phyloP scores from a whole-genome alignment of 2,888 invertebrate genomes.

The Drosophila robusta region DNA sequence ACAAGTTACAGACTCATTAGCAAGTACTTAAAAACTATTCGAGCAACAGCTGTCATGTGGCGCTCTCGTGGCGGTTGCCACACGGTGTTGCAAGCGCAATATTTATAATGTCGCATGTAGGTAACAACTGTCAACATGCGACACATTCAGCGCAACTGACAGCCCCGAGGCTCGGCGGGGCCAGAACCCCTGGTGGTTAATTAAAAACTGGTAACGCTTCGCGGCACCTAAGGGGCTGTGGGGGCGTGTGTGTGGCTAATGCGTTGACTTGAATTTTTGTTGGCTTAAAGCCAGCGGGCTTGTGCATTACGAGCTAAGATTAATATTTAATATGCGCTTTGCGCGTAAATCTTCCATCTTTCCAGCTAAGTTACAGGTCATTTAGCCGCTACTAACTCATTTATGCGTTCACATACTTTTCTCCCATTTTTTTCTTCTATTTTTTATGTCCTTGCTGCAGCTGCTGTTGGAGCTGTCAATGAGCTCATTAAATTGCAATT shows the following conservation, averaged over 20 bases:
- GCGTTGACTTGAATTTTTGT: slow-evolving; percentile 45
- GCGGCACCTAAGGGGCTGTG: slow-evolving; percentile 7
- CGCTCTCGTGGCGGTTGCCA: slow-evolving; percentile 34
- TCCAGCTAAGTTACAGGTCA: slow-evolving; percentile 55
- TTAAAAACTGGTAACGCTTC: slow-evolving; percentile 59
- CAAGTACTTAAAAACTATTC: slow-evolving; percentile 78
- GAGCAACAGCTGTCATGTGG: slow-evolving; percentile 73
- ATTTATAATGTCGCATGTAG: slow-evolving; percentile 68
- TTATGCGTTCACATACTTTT: slow-evolving; percentile 13
- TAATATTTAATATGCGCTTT: slow-evolving; percentile 58
- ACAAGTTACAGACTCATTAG: slow-evolving; percentile 71
- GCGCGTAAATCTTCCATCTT: slow-evolving; percentile 46
- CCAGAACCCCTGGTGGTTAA: slow-evolving; percentile 67
- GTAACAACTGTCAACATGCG: slow-evolving; percentile 78
- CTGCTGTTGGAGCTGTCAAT: slow-evolving; percentile 62
- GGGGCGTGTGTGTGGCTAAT: slow-evolving; percentile 18
- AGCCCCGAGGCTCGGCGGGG: slow-evolving; percentile 29
- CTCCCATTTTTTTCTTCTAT: neutral
- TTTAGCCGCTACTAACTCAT: slow-evolving; percentile 54
- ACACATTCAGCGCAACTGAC: slow-evolving; percentile 58
- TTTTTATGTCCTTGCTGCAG: slow-evolving; percentile 6
- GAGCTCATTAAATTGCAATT: slow-evolving; percentile 78
- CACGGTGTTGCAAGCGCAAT: slow-evolving; percentile 38
- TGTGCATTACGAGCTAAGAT: slow-evolving; percentile 37
- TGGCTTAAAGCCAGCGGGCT: slow-evolving; percentile 15